phyloP scores from a whole-genome alignment of 2,888 invertebrate genomes.

The Thyatira batis region DNA sequence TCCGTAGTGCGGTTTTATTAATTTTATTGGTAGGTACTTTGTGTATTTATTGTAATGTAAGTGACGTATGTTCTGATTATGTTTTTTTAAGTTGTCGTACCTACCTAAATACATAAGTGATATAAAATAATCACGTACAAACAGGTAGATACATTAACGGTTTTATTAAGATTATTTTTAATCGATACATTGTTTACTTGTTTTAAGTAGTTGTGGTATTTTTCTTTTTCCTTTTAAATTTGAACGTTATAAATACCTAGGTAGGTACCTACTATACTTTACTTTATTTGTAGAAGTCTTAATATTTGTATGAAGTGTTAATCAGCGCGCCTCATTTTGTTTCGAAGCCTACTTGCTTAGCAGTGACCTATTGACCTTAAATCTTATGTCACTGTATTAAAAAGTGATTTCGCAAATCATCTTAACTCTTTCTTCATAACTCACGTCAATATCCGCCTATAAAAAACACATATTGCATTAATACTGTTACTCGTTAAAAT shows the following conservation, averaged over 20 bases:
- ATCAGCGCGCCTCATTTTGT: not conserved
- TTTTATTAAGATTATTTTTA: not conserved
- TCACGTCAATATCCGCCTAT: constrained; percentile 3
- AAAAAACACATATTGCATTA: not conserved
- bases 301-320: not conserved
- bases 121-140: no score
- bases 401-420: constrained; percentile 19
- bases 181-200: not conserved
- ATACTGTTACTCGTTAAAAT: not conserved
- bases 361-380: constrained; percentile 14
- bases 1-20: not conserved
- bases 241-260: no score
- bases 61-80: no score
- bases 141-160: not conserved
- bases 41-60: not conserved
- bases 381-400: constrained; percentile 19
- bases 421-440: constrained; percentile 13
- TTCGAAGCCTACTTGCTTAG: not conserved
- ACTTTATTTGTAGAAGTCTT: not conserved
- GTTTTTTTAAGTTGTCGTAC: no score
- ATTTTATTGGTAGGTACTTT: not conserved
- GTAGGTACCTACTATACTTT: no score
- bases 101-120: no score
- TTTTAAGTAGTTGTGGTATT: not conserved
- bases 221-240: not conserved